phyloP scores from a whole-genome alignment of 2,888 invertebrate species.

The Petrolisthes manimaculis region DNA sequence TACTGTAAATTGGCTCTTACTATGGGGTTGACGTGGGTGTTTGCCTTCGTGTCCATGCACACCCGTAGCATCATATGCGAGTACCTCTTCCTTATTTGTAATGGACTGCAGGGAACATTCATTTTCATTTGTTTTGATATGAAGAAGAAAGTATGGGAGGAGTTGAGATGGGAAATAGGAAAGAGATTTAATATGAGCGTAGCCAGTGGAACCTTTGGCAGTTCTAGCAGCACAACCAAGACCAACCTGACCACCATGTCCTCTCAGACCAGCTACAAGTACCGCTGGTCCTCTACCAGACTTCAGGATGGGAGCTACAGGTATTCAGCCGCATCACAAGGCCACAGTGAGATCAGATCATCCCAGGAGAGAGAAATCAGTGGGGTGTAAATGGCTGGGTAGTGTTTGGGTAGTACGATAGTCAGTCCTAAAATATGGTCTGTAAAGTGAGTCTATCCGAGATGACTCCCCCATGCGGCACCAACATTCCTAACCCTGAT shows the following conservation, averaged over 20 bases:
- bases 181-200: neutral
- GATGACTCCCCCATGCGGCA: too few species aligned
- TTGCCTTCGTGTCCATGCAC: slow-evolving; percentile 69
- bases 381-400: neutral
- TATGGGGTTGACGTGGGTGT: slow-evolving; percentile 72
- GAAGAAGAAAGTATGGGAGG: slow-evolving; percentile 68
- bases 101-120: slow-evolving; percentile 72
- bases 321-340: neutral
- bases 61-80: slow-evolving; percentile 68
- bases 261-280: slow-evolving; percentile 11
- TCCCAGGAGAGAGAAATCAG: slow-evolving; percentile 1
- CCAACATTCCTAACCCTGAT: too few species aligned
- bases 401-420: neutral
- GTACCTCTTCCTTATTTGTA: slow-evolving; percentile 71
- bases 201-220: neutral
- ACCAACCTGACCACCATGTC: neutral
- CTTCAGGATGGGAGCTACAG: slow-evolving; percentile 7
- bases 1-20: slow-evolving; percentile 70
- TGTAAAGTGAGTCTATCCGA: too few species aligned
- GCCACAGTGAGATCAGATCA: neutral
- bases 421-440: too few species aligned
- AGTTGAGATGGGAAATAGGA: slow-evolving; percentile 66
- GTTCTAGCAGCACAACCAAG: neutral
- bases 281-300: slow-evolving; percentile 32
- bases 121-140: slow-evolving; percentile 70